Base-by-base conservation (phyloP, 2,888 invertebrate genomes). In the Clunio marinus region DNA sequence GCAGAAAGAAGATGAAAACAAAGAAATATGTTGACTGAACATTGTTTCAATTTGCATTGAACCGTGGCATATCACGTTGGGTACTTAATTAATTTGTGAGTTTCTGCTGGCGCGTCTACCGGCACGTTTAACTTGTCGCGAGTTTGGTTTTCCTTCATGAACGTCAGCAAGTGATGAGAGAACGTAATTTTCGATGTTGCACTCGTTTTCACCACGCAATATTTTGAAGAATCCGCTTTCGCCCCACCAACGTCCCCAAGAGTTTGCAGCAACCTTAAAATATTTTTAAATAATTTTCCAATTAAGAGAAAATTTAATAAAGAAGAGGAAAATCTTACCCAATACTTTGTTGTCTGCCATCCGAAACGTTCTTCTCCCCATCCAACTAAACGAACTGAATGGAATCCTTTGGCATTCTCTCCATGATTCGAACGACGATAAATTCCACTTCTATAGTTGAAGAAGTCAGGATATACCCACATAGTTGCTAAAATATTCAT, bases 181-280 rank as follows among this genome's bases (percentile, higher is more conserved):
- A 2, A 96, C 91, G 77, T 91, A 95, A 1, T 87, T 86, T 76
- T 97, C 96, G 75, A 97, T 95, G 72, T 88, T 88, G 74, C 93
- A 91, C 76, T 96, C 95, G 80, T 95, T 90, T 67, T 76, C 78
- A 46, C 96, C 96, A 69, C 91, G 86, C 3, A 83, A 78, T 73
- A 97, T 96, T 70, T 88, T 85, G 86, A 97, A 96, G 76, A 86
- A 89, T 0, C 97, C 97, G 70, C 86, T 81, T 76, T 96, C 95
- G 13, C 57, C 57, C 57, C 57, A 57, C 57, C 57, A 57, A 4
- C 2, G 3, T 4, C 97, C 96, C 97, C 97, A 97, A 32, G 94
- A 94, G 80, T 97, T 97, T 58, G 93, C 93, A 46, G 89, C 93
- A 75, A 91, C 83, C 96, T 96, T 7, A 51, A 51, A 81, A 2